Percentiles rank a stretch among this genome's conserved stretches.
Evolutionary conservation across 2,888 invertebrate genomes (phyloP).

Genomic region (Orchesellides sinensis): DNA sequence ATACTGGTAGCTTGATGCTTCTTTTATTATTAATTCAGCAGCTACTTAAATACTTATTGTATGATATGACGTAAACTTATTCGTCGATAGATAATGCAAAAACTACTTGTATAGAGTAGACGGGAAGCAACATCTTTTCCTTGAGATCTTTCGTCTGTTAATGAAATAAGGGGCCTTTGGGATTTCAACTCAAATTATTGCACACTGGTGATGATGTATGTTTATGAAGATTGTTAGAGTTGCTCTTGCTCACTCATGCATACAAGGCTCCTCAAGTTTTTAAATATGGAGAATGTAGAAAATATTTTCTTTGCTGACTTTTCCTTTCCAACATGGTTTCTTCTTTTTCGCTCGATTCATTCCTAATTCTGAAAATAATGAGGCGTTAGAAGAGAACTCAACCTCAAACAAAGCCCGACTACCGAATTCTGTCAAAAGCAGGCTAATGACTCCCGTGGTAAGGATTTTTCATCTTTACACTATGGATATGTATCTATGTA

Average conservation of each 20-base stretch:
- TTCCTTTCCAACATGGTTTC: too few relatives aligned
- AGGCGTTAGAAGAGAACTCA: slow-evolving; percentile 14
- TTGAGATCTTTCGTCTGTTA: neutral
- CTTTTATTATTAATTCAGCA: neutral
- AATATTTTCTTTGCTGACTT: too few relatives aligned
- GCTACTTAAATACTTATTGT: neutral
- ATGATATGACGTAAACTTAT: neutral
- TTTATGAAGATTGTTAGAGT: slow-evolving; percentile 18
- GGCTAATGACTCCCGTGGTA: slow-evolving; percentile 36
- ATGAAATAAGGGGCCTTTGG: slow-evolving; percentile 41
- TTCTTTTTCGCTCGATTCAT: too few relatives aligned
- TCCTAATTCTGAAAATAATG: slow-evolving; percentile 28
- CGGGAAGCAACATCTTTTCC: neutral
- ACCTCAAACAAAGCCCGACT: slow-evolving; percentile 20
- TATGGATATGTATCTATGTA: too few relatives aligned
- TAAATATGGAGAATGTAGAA: neutral
- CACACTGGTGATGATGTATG: slow-evolving; percentile 9
- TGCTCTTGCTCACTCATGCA: neutral
- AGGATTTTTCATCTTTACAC: slow-evolving; percentile 22
- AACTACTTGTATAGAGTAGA: too few relatives aligned
- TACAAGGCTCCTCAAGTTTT: neutral
- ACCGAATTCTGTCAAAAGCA: slow-evolving; percentile 47
- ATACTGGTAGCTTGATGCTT: neutral
- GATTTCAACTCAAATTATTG: slow-evolving; percentile 16
- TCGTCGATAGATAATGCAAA: too few relatives aligned